Evolutionary conservation across 2,113 vertebrate species (phyloP).

Genomic region (Odontesthes bonariensis): DNA sequence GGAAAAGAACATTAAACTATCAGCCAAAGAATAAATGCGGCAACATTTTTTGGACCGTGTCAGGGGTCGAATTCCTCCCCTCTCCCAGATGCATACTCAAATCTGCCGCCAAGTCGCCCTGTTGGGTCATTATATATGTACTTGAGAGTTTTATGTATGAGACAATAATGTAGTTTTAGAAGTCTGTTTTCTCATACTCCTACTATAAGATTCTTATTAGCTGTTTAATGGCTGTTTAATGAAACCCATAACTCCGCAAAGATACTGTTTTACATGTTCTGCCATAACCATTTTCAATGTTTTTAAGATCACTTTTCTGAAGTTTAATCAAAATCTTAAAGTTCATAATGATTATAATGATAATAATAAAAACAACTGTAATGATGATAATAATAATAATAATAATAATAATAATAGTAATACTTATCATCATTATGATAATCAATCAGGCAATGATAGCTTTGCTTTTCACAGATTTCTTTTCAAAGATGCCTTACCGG

Average conservation of each 20-base stretch:
- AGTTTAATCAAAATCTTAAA: slow-evolving; percentile 4
- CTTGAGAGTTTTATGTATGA: slow-evolving; percentile 69
- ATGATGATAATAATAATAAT: too few relatives aligned
- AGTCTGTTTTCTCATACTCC: slow-evolving; percentile 56
- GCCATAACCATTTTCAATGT: slow-evolving; percentile 8
- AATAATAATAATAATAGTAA: too few relatives aligned
- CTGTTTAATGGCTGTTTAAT: slow-evolving; percentile 8
- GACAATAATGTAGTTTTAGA: slow-evolving; percentile 62
- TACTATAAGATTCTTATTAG: slow-evolving; percentile 14
- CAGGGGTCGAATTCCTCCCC: slow-evolving; percentile 76
- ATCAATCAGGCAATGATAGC: too few relatives aligned
- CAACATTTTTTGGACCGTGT: slow-evolving; percentile 70
- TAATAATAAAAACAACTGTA: too few relatives aligned
- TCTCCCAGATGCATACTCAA: slow-evolving; percentile 76
- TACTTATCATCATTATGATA: too few relatives aligned
- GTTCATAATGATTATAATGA: too few relatives aligned
- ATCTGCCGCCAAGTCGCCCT: slow-evolving; percentile 48
- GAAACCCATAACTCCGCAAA: slow-evolving; percentile 12
- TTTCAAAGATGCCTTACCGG: too few relatives aligned
- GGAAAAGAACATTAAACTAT: slow-evolving; percentile 78
- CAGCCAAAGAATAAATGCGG: slow-evolving; percentile 75
- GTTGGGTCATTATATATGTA: slow-evolving; percentile 61
- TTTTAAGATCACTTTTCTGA: slow-evolving; percentile 23
- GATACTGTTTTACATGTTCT: neutral
- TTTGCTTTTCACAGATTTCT: too few relatives aligned